Evolutionary conservation across 1,140 invertebrate species (phyloP).

Genomic region (Goniozus legneri): DNA sequence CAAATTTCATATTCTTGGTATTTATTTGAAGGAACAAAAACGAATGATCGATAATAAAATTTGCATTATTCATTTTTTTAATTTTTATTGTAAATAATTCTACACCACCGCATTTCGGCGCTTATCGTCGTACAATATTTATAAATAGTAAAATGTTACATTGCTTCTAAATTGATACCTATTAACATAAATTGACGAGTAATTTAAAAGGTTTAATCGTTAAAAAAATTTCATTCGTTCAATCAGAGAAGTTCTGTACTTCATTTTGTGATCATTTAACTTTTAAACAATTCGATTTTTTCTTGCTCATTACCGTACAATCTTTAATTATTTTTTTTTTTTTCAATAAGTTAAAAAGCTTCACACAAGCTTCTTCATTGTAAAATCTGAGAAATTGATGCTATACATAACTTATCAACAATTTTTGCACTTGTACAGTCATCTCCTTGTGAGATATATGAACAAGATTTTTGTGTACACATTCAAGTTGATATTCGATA

Average conservation of each 20-base stretch:
- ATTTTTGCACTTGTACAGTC: conserved; percentile 16
- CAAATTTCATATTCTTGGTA: too few species aligned
- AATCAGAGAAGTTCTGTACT: neutral
- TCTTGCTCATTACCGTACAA: conserved; percentile 8
- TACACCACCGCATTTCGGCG: conserved; percentile 37
- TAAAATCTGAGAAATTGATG: conserved; percentile 13
- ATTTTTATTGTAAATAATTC: conserved; percentile 47
- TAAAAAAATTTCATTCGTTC: neutral
- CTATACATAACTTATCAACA: conserved; percentile 23
- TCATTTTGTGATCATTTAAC: too few species aligned
- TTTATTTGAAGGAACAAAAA: too few species aligned
- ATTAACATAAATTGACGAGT: conserved; percentile 1
- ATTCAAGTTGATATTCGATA: conserved; percentile 22
- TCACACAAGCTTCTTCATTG: neutral
- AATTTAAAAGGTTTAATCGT: conserved; percentile 11
- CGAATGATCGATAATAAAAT: too few species aligned
- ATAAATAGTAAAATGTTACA: conserved; percentile 45
- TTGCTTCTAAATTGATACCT: conserved; percentile 11
- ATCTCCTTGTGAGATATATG: conserved; percentile 13
- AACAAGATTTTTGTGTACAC: conserved; percentile 13
- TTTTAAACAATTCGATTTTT: too few species aligned
- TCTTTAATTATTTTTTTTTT: neutral
- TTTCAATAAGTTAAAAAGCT: conserved; percentile 4
- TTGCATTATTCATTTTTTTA: conserved; percentile 21
- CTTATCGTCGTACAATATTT: conserved; percentile 36